Evolutionary conservation across 2,797 vertebrate genomes (phyloP).

Genomic region (Sarcophilus harrisii): DNA sequence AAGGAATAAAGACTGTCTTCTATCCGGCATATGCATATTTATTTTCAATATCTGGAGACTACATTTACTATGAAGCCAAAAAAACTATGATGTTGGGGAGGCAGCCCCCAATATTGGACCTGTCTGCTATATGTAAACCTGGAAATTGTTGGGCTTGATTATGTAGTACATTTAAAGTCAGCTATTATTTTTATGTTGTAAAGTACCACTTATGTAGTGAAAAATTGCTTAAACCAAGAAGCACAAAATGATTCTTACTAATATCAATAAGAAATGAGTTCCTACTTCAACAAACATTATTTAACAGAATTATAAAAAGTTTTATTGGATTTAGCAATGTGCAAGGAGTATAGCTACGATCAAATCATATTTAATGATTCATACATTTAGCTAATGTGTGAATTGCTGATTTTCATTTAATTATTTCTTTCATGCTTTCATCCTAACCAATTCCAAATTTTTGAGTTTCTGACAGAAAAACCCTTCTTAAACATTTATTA

Average conservation of each 20-base stretch:
- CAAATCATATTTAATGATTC: background rate
- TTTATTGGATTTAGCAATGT: background rate
- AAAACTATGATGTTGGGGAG: too few species aligned
- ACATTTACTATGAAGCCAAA: too few species aligned
- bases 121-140: too few species aligned
- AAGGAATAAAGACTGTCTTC: background rate
- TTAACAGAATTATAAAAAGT: fast-evolving
- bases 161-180: too few species aligned
- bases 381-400: background rate
- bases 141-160: too few species aligned
- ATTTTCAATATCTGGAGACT: background rate
- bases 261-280: background rate
- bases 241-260: background rate
- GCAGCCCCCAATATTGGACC: too few species aligned
- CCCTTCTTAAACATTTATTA: too few species aligned
- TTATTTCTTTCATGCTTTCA: background rate
- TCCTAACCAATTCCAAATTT: background rate
- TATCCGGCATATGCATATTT: background rate
- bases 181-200: too few species aligned
- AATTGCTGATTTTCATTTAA: background rate
- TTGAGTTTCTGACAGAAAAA: too few species aligned
- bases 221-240: background rate
- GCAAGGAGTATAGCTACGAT: background rate
- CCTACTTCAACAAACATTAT: fast-evolving
- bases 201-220: background rate